Evolutionary conservation across 2,113 vertebrate genomes (phyloP).

Genomic region (Pachycephala philippinensis): DNA sequence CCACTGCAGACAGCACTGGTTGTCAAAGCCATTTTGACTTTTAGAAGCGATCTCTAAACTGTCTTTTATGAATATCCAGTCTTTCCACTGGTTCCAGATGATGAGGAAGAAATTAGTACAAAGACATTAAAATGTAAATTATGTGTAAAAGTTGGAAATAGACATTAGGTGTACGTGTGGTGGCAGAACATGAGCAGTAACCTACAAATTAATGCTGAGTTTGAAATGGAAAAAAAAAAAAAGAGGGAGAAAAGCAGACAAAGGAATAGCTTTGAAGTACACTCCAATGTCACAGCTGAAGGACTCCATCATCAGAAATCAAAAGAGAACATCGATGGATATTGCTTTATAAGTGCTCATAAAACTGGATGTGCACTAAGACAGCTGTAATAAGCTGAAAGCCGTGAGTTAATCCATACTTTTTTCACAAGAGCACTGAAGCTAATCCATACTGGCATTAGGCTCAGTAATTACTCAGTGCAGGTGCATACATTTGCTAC

Average conservation of each 20-base stretch:
- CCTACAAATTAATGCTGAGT: neutral
- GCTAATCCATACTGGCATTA: slow-evolving; percentile 34
- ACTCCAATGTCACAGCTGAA: slow-evolving; percentile 1
- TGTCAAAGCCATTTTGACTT: neutral
- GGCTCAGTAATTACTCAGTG: neutral
- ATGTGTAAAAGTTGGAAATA: neutral
- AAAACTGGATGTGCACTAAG: neutral
- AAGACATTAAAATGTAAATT: neutral
- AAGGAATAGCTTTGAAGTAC: neutral
- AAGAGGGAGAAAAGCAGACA: neutral
- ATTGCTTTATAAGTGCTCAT: slow-evolving; percentile 15
- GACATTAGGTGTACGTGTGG: neutral
- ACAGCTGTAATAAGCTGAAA: slow-evolving; percentile 8
- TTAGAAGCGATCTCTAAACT: neutral
- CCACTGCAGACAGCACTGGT: neutral
- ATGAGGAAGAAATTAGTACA: neutral
- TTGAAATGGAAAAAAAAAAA: neutral
- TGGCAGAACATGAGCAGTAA: neutral
- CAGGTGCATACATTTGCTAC: slow-evolving; percentile 22
- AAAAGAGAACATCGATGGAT: neutral
- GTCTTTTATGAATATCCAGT: neutral
- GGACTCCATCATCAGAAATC: neutral
- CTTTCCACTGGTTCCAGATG: neutral
- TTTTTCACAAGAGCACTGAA: slow-evolving; percentile 13
- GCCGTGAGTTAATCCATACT: slow-evolving; percentile 33